Evolutionary conservation across 2,888 invertebrate genomes (phyloP).

Genomic region (Neuroscelio doddi): DNA sequence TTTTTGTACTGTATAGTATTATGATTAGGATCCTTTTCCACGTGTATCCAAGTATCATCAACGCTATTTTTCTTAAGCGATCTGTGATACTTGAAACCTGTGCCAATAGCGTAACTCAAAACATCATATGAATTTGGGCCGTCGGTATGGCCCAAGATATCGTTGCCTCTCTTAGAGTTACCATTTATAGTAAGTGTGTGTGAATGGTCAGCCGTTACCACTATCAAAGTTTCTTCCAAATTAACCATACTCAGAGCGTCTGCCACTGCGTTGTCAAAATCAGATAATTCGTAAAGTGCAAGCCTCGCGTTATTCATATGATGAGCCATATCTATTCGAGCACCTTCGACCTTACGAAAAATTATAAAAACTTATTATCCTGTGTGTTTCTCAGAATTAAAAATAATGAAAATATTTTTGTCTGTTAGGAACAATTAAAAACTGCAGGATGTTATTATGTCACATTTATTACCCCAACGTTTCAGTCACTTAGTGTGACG

Average conservation of each 20-base stretch:
- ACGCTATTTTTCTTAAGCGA: conserved; percentile 58
- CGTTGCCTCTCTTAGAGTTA: conserved; percentile 75
- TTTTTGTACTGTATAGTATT: too few relatives aligned
- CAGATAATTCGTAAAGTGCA: conserved; percentile 78
- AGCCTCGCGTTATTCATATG: conserved; percentile 76
- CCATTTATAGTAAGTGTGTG: conserved; percentile 78
- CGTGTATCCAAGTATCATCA: conserved; percentile 65
- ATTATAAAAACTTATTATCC: too few relatives aligned
- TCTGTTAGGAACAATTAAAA: too few relatives aligned
- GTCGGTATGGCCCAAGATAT: conserved; percentile 74
- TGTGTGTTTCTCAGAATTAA: too few relatives aligned
- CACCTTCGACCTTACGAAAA: conserved; percentile 74
- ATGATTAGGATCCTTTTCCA: conserved; percentile 64
- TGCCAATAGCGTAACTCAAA: conserved; percentile 78
- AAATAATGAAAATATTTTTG: too few relatives aligned
- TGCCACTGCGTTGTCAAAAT: conserved; percentile 77
- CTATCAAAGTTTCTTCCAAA: conserved; percentile 77
- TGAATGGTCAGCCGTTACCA: conserved; percentile 80
- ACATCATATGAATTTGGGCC: conserved; percentile 74
- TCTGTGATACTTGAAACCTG: conserved; percentile 74
- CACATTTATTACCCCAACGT: too few relatives aligned
- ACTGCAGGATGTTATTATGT: too few relatives aligned
- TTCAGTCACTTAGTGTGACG: too few relatives aligned
- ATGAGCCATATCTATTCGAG: conserved; percentile 78
- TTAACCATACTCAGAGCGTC: conserved; percentile 73